Percentiles rank a stretch among this genome's conserved stretches.
Evolutionary conservation across 1,140 invertebrate genomes (phyloP).

Genomic region (Euglossa dilemma): DNA sequence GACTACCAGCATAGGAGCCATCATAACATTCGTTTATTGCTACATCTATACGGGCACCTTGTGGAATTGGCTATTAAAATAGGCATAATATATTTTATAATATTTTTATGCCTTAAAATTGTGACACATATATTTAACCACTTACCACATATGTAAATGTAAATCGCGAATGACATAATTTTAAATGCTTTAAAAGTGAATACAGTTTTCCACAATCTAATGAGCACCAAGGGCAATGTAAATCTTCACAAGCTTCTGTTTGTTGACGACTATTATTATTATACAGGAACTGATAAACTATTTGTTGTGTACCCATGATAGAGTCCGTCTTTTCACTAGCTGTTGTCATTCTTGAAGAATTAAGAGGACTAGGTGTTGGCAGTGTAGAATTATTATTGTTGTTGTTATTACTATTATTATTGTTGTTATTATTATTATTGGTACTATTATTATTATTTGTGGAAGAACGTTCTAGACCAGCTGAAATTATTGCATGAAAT

Average conservation of each 20-base stretch:
- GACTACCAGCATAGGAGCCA: constrained; percentile 97
- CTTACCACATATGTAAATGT: constrained; percentile 95
- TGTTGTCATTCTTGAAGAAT: constrained; percentile 74
- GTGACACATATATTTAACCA: constrained; percentile 51
- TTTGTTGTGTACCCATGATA: constrained; percentile 83
- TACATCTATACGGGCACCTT: constrained; percentile 95
- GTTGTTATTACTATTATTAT: constrained; percentile 73
- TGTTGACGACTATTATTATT: constrained; percentile 97
- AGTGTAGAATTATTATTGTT: constrained; percentile 77
- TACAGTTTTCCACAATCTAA: constrained; percentile 94
- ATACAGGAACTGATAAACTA: constrained; percentile 98
- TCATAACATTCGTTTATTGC: constrained; percentile 97
- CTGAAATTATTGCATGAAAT: constrained; percentile 63
- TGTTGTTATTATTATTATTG: constrained; percentile 47
- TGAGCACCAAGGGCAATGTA: constrained; percentile 97
- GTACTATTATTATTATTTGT: constrained; percentile 68
- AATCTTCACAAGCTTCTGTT: constrained; percentile 95
- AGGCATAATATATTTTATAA: constrained; percentile 9
- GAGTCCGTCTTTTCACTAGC: constrained; percentile 73
- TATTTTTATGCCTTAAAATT: not conserved
- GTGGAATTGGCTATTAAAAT: constrained; percentile 86
- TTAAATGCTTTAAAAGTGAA: constrained; percentile 95
- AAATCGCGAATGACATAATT: constrained; percentile 96
- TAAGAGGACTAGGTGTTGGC: constrained; percentile 77
- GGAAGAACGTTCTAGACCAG: constrained; percentile 76